phyloP scores from a whole-genome alignment of 2,797 vertebrate species.

The Aeoliscus strigatus region DNA sequence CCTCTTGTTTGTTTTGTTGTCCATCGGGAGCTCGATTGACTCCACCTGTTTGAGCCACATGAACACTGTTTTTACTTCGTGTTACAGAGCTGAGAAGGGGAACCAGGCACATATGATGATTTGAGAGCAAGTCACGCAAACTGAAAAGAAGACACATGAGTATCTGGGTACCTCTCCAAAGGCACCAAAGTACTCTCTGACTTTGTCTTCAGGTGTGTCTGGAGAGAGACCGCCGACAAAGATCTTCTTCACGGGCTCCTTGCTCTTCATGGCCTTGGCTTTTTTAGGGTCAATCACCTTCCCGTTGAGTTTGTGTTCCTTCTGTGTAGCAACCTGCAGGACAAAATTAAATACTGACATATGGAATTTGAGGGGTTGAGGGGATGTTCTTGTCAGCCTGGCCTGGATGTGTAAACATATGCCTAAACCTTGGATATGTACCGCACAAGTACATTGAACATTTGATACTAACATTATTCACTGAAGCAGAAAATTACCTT shows the following conservation, averaged over 20 bases:
- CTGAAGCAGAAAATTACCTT: no score
- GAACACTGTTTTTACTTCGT: neutral
- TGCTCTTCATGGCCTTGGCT: conserved; percentile 99
- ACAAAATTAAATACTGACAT: neutral
- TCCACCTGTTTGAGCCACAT: conserved; percentile 79
- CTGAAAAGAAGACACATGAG: no score
- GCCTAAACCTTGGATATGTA: no score
- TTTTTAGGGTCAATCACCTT: conserved; percentile 99
- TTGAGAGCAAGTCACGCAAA: no score
- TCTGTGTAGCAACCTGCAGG: conserved; percentile 87
- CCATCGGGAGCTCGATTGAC: conserved; percentile 96
- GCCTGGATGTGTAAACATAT: no score
- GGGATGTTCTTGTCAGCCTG: no score
- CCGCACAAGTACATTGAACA: no score
- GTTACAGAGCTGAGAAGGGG: no score
- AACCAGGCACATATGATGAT: no score
- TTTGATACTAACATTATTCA: no score
- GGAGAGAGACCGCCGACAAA: conserved; percentile 98
- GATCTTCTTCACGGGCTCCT: conserved; percentile 97
- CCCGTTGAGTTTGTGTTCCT: conserved; percentile 97
- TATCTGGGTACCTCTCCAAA: conserved; percentile 87
- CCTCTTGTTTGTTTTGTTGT: conserved; percentile 97
- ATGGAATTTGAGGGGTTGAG: no score
- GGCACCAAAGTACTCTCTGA: conserved; percentile 92
- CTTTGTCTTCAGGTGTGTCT: conserved; percentile 97